Evolutionary conservation across 1,140 invertebrate species (phyloP).

Genomic region (Leptinotarsa texana): DNA sequence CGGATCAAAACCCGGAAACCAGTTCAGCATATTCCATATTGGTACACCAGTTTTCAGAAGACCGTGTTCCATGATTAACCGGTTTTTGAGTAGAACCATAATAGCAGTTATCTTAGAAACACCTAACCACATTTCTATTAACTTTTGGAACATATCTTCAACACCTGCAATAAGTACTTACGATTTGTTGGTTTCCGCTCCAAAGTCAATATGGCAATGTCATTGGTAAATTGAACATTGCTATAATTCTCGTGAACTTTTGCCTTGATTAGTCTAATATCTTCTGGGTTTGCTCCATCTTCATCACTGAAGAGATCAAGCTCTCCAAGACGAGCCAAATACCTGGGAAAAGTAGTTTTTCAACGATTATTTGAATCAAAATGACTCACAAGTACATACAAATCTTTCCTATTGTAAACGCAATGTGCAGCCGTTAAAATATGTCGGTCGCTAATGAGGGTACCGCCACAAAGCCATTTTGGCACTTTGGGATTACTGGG

Average conservation of each 20-base stretch:
- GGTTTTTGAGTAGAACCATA: too few relatives aligned
- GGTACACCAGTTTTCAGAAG: too few relatives aligned
- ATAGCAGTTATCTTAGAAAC: background rate
- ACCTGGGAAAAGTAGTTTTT: conserved; percentile 51
- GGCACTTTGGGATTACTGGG: conserved; percentile 55
- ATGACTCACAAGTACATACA: conserved; percentile 55
- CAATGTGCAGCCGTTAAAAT: conserved; percentile 86
- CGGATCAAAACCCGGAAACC: too few relatives aligned
- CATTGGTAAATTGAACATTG: conserved; percentile 67
- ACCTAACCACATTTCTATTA: too few relatives aligned
- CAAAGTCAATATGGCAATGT: conserved; percentile 76
- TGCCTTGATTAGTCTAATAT: conserved; percentile 63
- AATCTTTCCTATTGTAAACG: conserved; percentile 63
- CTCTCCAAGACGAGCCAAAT: conserved; percentile 71
- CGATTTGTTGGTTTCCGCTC: conserved; percentile 61
- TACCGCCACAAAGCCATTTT: conserved; percentile 79
- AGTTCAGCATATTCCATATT: too few relatives aligned
- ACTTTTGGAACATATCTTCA: background rate
- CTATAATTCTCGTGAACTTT: conserved; percentile 71
- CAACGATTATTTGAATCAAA: background rate
- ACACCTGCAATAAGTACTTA: conserved; percentile 50
- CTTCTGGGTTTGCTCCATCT: conserved; percentile 66
- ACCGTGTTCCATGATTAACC: too few relatives aligned
- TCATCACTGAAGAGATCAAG: conserved; percentile 66
- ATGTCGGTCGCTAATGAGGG: conserved; percentile 72